Conservation (phyloP, 1,140 invertebrate species). For the Ctenoplectra terminalis region DNA sequence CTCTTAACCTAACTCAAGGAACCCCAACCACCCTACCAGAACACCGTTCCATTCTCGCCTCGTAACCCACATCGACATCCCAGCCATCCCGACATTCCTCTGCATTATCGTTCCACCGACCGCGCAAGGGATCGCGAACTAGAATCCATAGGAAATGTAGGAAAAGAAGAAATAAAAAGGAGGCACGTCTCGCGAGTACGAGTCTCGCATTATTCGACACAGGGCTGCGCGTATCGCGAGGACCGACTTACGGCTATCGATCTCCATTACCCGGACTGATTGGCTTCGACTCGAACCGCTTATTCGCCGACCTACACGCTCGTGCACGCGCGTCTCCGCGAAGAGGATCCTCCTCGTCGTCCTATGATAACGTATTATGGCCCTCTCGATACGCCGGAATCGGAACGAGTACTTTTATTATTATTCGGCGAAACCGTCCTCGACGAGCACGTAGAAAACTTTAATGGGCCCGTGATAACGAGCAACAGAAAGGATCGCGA, state of each 20-base stretch:
- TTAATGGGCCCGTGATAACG: slow-evolving; percentile 50
- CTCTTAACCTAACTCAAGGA: too few relatives aligned
- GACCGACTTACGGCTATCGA: slow-evolving; percentile 75
- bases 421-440: slow-evolving; percentile 42
- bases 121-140: too few relatives aligned
- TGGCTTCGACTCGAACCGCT: slow-evolving; percentile 72
- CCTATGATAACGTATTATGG: slow-evolving; percentile 64
- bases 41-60: not conserved
- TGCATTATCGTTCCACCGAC: slow-evolving; percentile 42
- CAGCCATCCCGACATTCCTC: slow-evolving; percentile 15
- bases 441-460: slow-evolving; percentile 12
- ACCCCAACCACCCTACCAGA: not conserved
- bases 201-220: slow-evolving; percentile 39
- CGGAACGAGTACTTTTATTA: slow-evolving; percentile 38
- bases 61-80: slow-evolving; percentile 5
- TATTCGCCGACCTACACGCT: slow-evolving; percentile 53
- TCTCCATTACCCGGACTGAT: slow-evolving; percentile 76
- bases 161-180: not conserved
- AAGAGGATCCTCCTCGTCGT: slow-evolving; percentile 52
- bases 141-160: not conserved
- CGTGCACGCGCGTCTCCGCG: slow-evolving; percentile 27
- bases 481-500: slow-evolving; percentile 32
- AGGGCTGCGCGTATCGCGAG: slow-evolving; percentile 58
- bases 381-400: slow-evolving; percentile 27
- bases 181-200: slow-evolving; percentile 20